Evolutionary conservation across 2,888 invertebrate genomes (phyloP).

Genomic region (Trisateles emortualis): DNA sequence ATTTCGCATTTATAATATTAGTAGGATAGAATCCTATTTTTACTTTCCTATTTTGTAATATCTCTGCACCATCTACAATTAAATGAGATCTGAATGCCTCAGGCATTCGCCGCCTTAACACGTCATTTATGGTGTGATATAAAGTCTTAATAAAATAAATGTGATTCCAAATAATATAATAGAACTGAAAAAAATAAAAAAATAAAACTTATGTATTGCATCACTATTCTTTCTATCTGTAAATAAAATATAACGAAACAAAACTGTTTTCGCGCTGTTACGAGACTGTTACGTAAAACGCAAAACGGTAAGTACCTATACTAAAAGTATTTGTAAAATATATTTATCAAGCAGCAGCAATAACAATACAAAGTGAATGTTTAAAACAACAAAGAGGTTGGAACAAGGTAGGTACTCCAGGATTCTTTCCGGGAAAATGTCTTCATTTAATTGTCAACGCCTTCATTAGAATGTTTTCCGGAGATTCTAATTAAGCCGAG

Average conservation of each 20-base stretch:
- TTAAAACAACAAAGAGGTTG: constrained; percentile 3
- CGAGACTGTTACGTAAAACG: neutral
- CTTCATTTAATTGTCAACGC: constrained; percentile 5
- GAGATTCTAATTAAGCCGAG: constrained; percentile 18
- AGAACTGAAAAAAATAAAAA: too few relatives aligned
- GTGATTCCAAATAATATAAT: too few relatives aligned
- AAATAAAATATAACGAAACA: neutral
- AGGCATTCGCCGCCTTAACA: too few relatives aligned
- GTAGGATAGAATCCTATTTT: too few relatives aligned
- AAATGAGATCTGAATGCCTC: too few relatives aligned
- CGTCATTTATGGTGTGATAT: too few relatives aligned
- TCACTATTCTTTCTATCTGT: too few relatives aligned
- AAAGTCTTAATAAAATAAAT: too few relatives aligned
- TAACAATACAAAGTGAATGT: neutral
- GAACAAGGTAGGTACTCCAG: neutral
- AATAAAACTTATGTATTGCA: too few relatives aligned
- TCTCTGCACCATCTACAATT: too few relatives aligned
- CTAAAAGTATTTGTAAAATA: neutral
- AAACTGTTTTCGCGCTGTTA: neutral
- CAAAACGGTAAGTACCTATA: neutral
- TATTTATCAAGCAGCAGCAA: neutral
- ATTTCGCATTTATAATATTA: too few relatives aligned
- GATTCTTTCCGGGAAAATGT: neutral
- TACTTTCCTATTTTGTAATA: too few relatives aligned
- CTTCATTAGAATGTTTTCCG: constrained; percentile 22